Conservation (phyloP, 1,140 invertebrate genomes). For the Notospermus geniculatus region DNA sequence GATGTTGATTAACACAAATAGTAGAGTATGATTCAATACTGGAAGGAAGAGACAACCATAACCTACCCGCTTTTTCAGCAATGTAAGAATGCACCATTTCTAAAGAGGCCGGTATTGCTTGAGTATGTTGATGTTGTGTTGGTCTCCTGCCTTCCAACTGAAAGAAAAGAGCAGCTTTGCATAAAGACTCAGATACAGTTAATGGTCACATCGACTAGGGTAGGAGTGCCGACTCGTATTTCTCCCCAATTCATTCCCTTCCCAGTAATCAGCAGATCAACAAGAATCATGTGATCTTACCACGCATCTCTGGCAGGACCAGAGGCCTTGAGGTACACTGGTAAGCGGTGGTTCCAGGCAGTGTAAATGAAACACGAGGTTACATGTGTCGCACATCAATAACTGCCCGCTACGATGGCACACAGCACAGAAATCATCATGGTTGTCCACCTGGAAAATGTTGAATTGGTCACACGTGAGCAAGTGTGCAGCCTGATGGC, state of each 20-base stretch:
- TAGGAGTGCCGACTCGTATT: neutral
- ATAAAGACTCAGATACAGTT: neutral
- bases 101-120: slow-evolving; percentile 26
- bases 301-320: slow-evolving; percentile 50
- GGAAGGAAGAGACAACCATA: too few species aligned
- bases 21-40: slow-evolving; percentile 7
- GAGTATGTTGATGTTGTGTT: slow-evolving; percentile 10
- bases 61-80: slow-evolving; percentile 40
- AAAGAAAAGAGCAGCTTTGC: neutral
- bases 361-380: slow-evolving; percentile 86
- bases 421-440: slow-evolving; percentile 45
- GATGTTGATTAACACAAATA: neutral
- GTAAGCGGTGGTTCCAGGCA: slow-evolving; percentile 90
- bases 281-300: slow-evolving; percentile 22
- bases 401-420: slow-evolving; percentile 58
- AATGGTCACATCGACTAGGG: neutral
- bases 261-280: neutral
- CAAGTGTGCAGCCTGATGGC: too few species aligned
- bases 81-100: slow-evolving; percentile 43
- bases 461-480: too few species aligned
- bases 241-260: neutral
- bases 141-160: slow-evolving; percentile 4
- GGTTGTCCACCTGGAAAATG: slow-evolving; percentile 25
- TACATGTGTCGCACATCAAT: slow-evolving; percentile 92
- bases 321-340: slow-evolving; percentile 75